Base-by-base conservation (phyloP, 1,140 invertebrate genomes). In the Monomorium pharaonis region DNA sequence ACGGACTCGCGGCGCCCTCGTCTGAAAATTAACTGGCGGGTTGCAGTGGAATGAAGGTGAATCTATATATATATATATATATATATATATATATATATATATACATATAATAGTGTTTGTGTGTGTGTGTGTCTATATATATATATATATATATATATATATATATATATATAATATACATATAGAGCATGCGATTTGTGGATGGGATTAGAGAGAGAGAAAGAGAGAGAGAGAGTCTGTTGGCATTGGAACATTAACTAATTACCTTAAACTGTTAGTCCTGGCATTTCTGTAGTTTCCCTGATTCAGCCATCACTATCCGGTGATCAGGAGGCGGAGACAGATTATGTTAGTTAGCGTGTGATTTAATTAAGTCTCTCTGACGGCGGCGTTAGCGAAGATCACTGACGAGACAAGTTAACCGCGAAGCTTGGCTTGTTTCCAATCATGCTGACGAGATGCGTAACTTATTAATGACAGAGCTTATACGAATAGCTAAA, bases 181-280 rank as follows among this genome's bases (percentile, higher is more conserved):
- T 44, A 44, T 42, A 5, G 1, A 37, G 56, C 67, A 65, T 58
- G 37, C 42, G 37, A n/a, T 72, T 87, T 76, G 87, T 86, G 88
- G 90, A 91, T 87, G 85, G 24, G 85, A 87, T 87, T 89, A 81
- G 88, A n/a, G n/a, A n/a, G n/a, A n/a, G n/a, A n/a, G n/a, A n/a
- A n/a, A n/a, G n/a, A n/a, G n/a, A n/a, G n/a, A n/a, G n/a, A n/a
- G n/a, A n/a, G n/a, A 74, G 44, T 77, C 67, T 65, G 60, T 78
- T 62, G 88, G 86, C 92, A 90, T 90, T 91, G 86, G 84, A 91
- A 92, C 92, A 92, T 93, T 92, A 92, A 91, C 91, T 92, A 92
- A 92, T 93, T 91, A 92, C 81, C 81, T 87, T 90, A 91, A 87
- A 86, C 86, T 88, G 80, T 87, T 87, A 91, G 85, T 76, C 87